Base-by-base conservation (phyloP, 2,888 invertebrate species). In the Harmothoe impar region DNA sequence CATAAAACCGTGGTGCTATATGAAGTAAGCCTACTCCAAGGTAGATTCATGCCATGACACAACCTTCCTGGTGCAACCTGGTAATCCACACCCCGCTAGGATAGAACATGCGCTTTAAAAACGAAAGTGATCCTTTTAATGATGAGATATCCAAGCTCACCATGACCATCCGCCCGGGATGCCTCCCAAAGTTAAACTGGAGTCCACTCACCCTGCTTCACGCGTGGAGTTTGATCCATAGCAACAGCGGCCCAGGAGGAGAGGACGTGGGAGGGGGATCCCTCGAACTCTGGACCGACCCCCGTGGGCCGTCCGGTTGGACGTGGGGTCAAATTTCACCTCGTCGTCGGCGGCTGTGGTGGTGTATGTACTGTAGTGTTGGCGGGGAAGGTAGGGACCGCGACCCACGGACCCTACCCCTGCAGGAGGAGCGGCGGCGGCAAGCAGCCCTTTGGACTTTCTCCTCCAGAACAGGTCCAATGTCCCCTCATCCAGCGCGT, bases 261-360 rank as follows among this genome's bases (percentile, higher is more conserved):
- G 29, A 25, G 25, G 29, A 43, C 0, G 25, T 23, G 29, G 25
- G 25, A 25, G 72, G 72, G 72, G 72, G 72, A n/a, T 72, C 29
- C 72, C 72, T n/a, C 72, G 72, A 72, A 72, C 72, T 72, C 72
- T 72, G 72, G 72, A 72, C 72, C 43, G 43, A 43, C 43, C 43
- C 72, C 72, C 31, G 72, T 23, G n/a, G 29, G 15, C 7, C n/a
- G 72, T 72, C 72, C 72, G 72, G 25, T 29, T 25, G 31, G 29
- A 23, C 72, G 31, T 23, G 72, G 72, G 72, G 72, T 72, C 72
- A 72, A 72, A 72, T 72, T 72, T 72, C 72, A 72, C 72, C 72
- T n/a, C 15, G 72, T 72, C 29, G 72, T 7, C 15, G 29, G 72
- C 5, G 15, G n/a, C 29, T 7, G 29, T 12, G 62, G 7, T 62